Evolutionary conservation across 2,888 invertebrate genomes (phyloP), one percentile per base, ranked within the genome.

Genomic region (Dolomedes plantarius): DNA sequence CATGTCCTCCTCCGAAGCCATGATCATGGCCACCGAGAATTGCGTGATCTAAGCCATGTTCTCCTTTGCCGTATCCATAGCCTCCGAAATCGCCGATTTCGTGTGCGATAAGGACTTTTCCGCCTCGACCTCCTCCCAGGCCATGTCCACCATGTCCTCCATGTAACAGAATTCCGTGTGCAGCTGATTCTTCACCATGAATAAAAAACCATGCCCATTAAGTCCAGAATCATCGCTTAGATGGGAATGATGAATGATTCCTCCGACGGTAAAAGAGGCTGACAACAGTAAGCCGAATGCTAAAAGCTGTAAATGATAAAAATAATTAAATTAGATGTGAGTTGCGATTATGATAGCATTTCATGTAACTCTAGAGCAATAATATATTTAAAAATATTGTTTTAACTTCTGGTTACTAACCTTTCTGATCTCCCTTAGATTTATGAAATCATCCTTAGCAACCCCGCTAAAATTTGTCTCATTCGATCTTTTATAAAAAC

Each of bases 81-180:
- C 56, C 56, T 1, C 56, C 56, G 16, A 56, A 23, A 5, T 56
- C 56, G 6, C 56, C 56, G 23, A 56, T 19, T 56, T 56, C 56
- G 23, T 56, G 56, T 6, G 56, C 56, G 23, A 56, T 56, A 5
- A 56, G 56, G 19, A 56, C 56, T 56, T 56, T 56, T 56, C 56
- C 56, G 5, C 56, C 23, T 56, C 23, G 7, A n/a, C 56, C 56
- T 23, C 5, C 56, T 23, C 56, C 56, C 1, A 46, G 2, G 46
- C 56, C 46, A 11, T 46, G 11, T 16, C 46, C 56, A 23, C 16
- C 23, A 16, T 46, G 46, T 1, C 23, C 23, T 6, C 56, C 56
- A 19, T 56, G 19, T 3, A 56, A 11, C 1, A 56, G 16, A 56
- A 56, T 23, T 56, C 23, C 56, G 23, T 56, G 56, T 1, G 13